Conservation (phyloP, 2,113 vertebrate species). For the Brachyhypopomus gauderio region DNA sequence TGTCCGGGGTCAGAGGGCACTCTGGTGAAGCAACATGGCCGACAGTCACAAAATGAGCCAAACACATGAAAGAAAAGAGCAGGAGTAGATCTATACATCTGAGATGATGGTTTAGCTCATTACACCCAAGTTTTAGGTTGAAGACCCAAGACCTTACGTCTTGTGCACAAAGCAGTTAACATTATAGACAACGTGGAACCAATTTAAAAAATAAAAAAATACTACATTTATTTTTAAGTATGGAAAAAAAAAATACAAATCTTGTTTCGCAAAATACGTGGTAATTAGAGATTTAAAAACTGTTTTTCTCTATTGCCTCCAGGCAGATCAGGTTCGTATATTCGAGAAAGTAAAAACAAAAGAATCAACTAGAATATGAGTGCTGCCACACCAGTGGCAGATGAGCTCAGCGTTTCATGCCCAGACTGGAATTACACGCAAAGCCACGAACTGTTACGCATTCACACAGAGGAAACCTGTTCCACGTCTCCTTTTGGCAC, state of each 20-base stretch:
- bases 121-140: no score
- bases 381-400: conserved; percentile 49
- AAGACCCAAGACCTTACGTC: no score
- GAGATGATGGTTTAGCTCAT: not conserved
- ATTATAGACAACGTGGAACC: no score
- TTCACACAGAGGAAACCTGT: conserved; percentile 41
- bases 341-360: conserved; percentile 41
- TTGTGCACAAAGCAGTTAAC: no score
- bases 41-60: not conserved
- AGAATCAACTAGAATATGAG: conserved; percentile 13
- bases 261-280: no score
- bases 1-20: conserved; percentile 92
- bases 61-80: not conserved
- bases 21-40: conserved; percentile 70
- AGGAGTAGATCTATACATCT: not conserved
- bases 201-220: no score
- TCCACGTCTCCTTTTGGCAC: conserved; percentile 24
- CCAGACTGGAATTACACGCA: conserved; percentile 56
- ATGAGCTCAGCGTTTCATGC: conserved; percentile 61
- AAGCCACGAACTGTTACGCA: not conserved
- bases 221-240: no score
- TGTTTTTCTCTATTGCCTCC: conserved; percentile 8
- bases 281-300: not conserved
- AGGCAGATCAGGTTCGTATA: conserved; percentile 36
- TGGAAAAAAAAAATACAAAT: no score